phyloP scores from a whole-genome alignment of 2,797 vertebrate species.

The Pangasius sanitwongsei region DNA sequence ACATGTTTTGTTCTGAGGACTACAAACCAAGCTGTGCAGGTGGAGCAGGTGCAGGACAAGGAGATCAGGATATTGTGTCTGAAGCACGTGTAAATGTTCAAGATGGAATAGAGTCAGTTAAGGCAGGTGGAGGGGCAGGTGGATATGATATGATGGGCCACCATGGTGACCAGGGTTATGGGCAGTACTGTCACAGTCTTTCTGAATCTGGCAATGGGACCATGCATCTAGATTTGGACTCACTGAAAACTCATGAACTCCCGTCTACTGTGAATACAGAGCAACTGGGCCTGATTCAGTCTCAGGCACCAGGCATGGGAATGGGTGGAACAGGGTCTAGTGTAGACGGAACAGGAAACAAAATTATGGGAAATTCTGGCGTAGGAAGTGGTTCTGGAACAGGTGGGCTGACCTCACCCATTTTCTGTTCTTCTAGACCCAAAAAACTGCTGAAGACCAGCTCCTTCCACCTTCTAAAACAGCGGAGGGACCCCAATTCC shows the following conservation, averaged over 20 bases:
- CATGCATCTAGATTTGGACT: constrained; percentile 81
- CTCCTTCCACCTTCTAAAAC: constrained; percentile 88
- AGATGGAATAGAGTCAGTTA: constrained; percentile 70
- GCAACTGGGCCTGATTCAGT: constrained; percentile 87
- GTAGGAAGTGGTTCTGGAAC: constrained; percentile 61
- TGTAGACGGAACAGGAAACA: constrained; percentile 68
- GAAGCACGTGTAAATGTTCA: constrained; percentile 70
- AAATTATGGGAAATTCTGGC: constrained; percentile 69
- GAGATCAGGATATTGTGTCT: constrained; percentile 66
- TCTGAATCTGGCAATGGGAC: constrained; percentile 69
- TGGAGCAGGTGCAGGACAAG: constrained; percentile 67
- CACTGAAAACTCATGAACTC: constrained; percentile 82
- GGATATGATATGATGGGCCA: constrained; percentile 79
- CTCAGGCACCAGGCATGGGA: constrained; percentile 69
- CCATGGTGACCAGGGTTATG: constrained; percentile 73
- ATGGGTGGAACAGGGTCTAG: constrained; percentile 64
- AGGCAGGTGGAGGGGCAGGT: constrained; percentile 63
- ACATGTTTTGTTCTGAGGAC: constrained; percentile 89
- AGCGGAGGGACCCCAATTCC: constrained; percentile 77
- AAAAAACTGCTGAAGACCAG: constrained; percentile 92
- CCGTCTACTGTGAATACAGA: constrained; percentile 91
- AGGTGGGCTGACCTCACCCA: constrained; percentile 78
- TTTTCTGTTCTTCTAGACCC: constrained; percentile 90
- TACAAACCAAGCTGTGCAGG: constrained; percentile 79
- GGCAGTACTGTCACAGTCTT: constrained; percentile 74